Conservation (phyloP, 2,113 vertebrate genomes). For the Oncorhynchus tshawytscha region DNA sequence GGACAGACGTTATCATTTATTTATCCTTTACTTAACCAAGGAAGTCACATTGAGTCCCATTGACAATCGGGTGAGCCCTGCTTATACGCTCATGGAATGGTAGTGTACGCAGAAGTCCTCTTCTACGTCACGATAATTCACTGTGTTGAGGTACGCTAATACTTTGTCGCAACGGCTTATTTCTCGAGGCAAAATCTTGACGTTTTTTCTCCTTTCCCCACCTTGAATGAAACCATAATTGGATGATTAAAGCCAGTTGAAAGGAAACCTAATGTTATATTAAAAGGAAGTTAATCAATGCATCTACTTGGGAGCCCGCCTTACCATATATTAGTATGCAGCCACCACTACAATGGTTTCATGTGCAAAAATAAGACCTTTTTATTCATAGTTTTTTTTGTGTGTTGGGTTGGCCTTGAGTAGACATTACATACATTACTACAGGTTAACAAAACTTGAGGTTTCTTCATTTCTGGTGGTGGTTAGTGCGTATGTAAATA, state of each 20-base stretch:
- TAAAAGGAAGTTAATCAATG: conserved; percentile 73
- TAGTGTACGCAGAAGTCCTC: conserved; percentile 32
- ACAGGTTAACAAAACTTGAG: conserved; percentile 77
- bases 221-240: conserved; percentile 72
- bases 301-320: conserved; percentile 66
- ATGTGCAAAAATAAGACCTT: conserved; percentile 62
- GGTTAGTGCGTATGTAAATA: conserved; percentile 77
- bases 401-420: conserved; percentile 45
- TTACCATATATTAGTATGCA: conserved; percentile 74
- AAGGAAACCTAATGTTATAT: conserved; percentile 77
- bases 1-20: conserved; percentile 35
- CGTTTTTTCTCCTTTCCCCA: conserved; percentile 42
- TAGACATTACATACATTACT: conserved; percentile 72
- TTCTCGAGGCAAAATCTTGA: conserved; percentile 66
- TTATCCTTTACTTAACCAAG: background rate
- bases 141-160: conserved; percentile 49
- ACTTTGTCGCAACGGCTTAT: conserved; percentile 56
- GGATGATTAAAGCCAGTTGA: conserved; percentile 73
- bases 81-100: conserved; percentile 60
- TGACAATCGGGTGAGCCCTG: background rate
- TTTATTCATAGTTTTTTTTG: conserved; percentile 46
- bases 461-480: conserved; percentile 77
- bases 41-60: background rate
- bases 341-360: conserved; percentile 64
- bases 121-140: conserved; percentile 51